Conservation (phyloP, 92 coral and sea anemone species). For the Epizoanthus scotinus region DNA sequence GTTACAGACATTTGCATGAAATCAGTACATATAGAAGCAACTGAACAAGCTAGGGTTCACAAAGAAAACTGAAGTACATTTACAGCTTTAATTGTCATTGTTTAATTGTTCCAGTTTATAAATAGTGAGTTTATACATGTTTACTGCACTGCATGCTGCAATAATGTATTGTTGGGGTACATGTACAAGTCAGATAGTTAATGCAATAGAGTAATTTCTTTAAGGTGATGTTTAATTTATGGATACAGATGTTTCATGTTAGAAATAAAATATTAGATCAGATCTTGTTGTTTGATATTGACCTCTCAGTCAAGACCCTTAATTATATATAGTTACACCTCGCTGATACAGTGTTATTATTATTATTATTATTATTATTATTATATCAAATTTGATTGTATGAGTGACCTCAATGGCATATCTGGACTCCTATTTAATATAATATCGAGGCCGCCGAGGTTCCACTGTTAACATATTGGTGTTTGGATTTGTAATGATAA, state of each 20-base stretch:
- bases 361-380: no score
- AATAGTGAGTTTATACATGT: background rate
- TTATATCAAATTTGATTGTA: no score
- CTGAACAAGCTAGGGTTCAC: background rate
- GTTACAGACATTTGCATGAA: no score
- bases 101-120: background rate
- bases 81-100: background rate
- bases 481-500: no score
- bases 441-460: no score
- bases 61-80: background rate
- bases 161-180: background rate
- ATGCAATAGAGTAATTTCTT: background rate
- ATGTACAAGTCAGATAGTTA: background rate
- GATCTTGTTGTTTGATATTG: background rate
- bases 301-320: background rate
- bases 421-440: no score
- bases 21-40: background rate
- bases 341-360: background rate
- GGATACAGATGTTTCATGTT: slow-evolving; percentile 4
- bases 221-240: background rate
- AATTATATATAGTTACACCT: background rate
- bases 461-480: no score
- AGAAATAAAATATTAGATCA: background rate
- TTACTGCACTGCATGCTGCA: background rate
- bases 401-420: no score